Base-by-base conservation (phyloP, 2,113 vertebrate genomes). In the Oryzias curvinotus region DNA sequence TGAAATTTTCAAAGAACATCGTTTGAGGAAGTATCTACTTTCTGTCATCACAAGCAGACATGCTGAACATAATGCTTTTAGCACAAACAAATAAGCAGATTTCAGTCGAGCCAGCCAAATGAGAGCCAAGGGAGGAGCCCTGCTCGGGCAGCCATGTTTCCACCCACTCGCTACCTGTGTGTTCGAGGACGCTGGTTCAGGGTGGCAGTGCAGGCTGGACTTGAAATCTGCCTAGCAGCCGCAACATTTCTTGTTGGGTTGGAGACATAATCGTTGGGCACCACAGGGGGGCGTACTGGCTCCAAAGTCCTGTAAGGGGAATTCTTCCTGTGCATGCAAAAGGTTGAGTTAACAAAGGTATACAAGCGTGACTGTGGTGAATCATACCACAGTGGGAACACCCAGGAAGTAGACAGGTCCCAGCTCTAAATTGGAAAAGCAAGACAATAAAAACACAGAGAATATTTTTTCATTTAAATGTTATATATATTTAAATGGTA, bases 251-350 rank as follows among this genome's bases (percentile, higher is more conserved):
- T 95, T 54, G 93, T 96, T 65, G 96, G 96, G 88, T 96, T 98
- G 81, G 95, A 93, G 75, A 95, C 95, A 46, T 98, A 98, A 91
- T 98, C 95, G 71, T 98, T 98, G 87, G 96, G 96, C 72, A 98
- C 94, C 91, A 98, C 96, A 2, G 96, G 96, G 73, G 96, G 95
- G 83, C 94, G 95, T 82, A 98, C 96, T 3, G 96, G 96, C 91
- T 98, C 96, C 91, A 98, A 87, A 17, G 96, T 98, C 91, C 95
- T 95, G 86, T 98, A 98, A 69, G 96, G 96, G 89, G 96, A 98
- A 91, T 95, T 95, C 89, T 95, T 95, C 92, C 96, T 98, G 92
- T 25, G 56, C 62, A 43, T 62, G 75, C 58, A 73, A 28, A 14
- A 71, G 30, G 64, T 50, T 52, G 57, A 52, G 69, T 77, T 74